A percentile compares a stretch with the other conserved stretches of the same genome.
Conservation (phyloP, 2,797 vertebrate species). For the Eupleurogrammus muticus region DNA sequence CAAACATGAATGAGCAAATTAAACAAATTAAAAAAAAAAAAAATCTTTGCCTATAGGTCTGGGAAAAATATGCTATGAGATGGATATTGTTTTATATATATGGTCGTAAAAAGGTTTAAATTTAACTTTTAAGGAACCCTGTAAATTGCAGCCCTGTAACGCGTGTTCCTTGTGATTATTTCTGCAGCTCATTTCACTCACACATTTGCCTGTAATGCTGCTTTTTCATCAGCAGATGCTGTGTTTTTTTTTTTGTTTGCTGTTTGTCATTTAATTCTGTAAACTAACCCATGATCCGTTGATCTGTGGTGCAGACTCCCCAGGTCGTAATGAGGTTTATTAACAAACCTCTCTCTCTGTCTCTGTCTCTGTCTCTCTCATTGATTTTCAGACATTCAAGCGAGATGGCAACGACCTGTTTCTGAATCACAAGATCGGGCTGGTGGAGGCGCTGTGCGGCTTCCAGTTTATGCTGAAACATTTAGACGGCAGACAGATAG, state of each 20-base stretch:
- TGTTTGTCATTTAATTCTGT: neutral
- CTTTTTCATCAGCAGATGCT: too few relatives aligned
- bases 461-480: constrained; percentile 98
- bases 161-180: neutral
- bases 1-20: too few relatives aligned
- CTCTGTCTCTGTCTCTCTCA: too few relatives aligned
- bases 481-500: constrained; percentile 94
- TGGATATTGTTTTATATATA: too few relatives aligned
- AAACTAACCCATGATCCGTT: neutral
- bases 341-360: neutral
- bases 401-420: constrained; percentile 94
- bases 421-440: constrained; percentile 96
- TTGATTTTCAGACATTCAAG: constrained; percentile 88
- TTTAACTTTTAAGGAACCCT: too few relatives aligned
- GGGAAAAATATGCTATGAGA: too few relatives aligned
- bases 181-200: neutral
- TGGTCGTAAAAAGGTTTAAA: too few relatives aligned
- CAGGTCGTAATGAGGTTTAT: neutral
- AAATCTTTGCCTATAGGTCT: too few relatives aligned
- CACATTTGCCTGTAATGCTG: neutral
- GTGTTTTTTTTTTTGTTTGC: too few relatives aligned
- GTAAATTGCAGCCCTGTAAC: too few relatives aligned
- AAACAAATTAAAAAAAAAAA: too few relatives aligned
- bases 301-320: neutral
- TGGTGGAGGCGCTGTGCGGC: constrained; percentile 97